Conservation (phyloP, 1,140 invertebrate genomes). For the Drosophila novamexicana region DNA sequence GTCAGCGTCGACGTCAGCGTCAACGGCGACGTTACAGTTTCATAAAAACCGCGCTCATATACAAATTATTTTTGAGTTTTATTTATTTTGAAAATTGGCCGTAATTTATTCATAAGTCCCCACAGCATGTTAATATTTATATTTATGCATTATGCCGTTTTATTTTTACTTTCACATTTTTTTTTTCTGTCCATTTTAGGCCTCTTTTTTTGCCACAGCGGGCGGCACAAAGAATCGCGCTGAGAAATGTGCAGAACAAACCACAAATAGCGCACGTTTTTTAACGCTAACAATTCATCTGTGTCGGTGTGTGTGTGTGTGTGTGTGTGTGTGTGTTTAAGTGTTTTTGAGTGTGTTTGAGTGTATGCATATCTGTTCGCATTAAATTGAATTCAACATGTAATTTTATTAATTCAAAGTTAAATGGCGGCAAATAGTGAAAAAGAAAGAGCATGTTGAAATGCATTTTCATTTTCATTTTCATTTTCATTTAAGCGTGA, state of each 20-base stretch:
- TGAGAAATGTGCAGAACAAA: constrained; percentile 26
- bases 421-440: constrained; percentile 64
- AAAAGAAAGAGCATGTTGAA: constrained; percentile 49
- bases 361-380: constrained; percentile 26
- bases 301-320: constrained; percentile 1
- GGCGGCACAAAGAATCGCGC: constrained; percentile 21
- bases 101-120: constrained; percentile 79
- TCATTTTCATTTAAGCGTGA: constrained; percentile 61
- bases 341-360: constrained; percentile 10
- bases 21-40: neutral
- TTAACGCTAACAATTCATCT: constrained; percentile 32
- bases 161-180: constrained; percentile 19
- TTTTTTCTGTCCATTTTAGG: constrained; percentile 7
- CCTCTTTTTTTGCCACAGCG: constrained; percentile 9
- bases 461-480: constrained; percentile 61
- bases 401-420: constrained; percentile 79
- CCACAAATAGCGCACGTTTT: constrained; percentile 39
- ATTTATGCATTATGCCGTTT: constrained; percentile 74
- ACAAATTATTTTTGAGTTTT: constrained; percentile 81
- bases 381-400: constrained; percentile 72
- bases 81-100: constrained; percentile 81
- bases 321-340: constrained; percentile 19
- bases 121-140: constrained; percentile 75
- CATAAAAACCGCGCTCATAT: constrained; percentile 11
- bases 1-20: neutral